Base-by-base conservation (phyloP, 2,797 vertebrate species). In the Catharus ustulatus region DNA sequence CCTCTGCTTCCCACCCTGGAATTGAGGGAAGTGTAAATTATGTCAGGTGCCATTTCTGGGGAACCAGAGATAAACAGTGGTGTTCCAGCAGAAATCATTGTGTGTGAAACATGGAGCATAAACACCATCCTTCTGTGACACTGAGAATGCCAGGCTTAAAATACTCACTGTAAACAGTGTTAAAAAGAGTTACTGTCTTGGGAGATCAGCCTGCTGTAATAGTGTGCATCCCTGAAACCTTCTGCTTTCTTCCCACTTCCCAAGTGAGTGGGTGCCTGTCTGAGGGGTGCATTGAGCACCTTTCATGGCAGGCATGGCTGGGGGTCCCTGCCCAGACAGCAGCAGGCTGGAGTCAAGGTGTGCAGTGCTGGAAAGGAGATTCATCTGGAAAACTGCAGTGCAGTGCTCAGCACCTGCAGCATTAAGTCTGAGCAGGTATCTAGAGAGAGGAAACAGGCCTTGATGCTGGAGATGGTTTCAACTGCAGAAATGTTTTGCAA, bases 51-150 rank as follows among this genome's bases (percentile, higher is more conserved):
- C 51, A 43, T 69, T 93, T 82, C 77, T 48, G 68, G 58, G 51
- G 24, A 95, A 13, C 76, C 34, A 83, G 48, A 86, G 55, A 78
- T 81, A 91, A 97, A 86, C 87, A 81, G n/a, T 59, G 23, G 27
- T 57, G 42, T 71, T 95, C 90, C 74, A 81, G 59, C 67, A 90
- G 89, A 84, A 93, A 54, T 62, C 59, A 64, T 8, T 51, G 38
- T 73, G 24, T 1, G 0, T 75, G 82, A 88, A 85, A 78, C 61
- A 49, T 7, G 30, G 80, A 94, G 69, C 12, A 54, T 91, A 94
- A 96, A 96, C 92, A 91, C 45, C 85, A 86, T 95, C 57, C 38
- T 89, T 92, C 91, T 69, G 66, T 91, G 94, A 67, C 62, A 49
- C 55, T 90, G 73, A 61, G 61, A 76, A 49, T 54, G 67, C 69